Evolutionary conservation across 2,113 vertebrate species (phyloP).

Genomic region (Serinus canaria): DNA sequence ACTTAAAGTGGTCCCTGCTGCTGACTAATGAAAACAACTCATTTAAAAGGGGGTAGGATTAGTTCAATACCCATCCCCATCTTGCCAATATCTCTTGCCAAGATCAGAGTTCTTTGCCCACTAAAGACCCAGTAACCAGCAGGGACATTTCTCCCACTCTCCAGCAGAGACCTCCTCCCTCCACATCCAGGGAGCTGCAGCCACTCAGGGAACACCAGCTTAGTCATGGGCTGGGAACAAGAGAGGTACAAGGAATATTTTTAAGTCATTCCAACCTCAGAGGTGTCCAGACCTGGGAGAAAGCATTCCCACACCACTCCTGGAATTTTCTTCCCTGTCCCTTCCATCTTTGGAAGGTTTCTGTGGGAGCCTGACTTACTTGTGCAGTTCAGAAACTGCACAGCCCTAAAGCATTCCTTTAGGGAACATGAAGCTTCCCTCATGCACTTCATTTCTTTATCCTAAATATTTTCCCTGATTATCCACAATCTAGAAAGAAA

Average conservation of each 20-base stretch:
- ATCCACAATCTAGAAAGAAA: neutral
- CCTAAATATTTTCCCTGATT: neutral
- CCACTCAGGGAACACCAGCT: neutral
- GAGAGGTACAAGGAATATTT: neutral
- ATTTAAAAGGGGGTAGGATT: neutral
- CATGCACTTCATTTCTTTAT: fast-evolving
- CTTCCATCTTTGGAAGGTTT: neutral
- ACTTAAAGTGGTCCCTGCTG: neutral
- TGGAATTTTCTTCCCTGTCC: neutral
- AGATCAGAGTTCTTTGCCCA: neutral
- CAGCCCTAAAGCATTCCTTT: neutral
- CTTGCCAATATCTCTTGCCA: too few relatives aligned
- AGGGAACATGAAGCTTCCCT: neutral
- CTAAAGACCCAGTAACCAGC: too few relatives aligned
- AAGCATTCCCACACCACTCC: neutral
- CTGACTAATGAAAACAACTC: neutral
- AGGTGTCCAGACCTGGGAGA: fast-evolving
- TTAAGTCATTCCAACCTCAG: neutral
- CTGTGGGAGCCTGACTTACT: neutral
- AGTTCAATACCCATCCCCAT: neutral
- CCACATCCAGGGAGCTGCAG: neutral
- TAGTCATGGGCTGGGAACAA: neutral
- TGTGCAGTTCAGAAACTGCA: neutral
- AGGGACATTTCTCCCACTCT: neutral
- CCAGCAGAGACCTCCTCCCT: neutral